Conservation (phyloP, 2,797 vertebrate genomes). For the Poecile montanus region DNA sequence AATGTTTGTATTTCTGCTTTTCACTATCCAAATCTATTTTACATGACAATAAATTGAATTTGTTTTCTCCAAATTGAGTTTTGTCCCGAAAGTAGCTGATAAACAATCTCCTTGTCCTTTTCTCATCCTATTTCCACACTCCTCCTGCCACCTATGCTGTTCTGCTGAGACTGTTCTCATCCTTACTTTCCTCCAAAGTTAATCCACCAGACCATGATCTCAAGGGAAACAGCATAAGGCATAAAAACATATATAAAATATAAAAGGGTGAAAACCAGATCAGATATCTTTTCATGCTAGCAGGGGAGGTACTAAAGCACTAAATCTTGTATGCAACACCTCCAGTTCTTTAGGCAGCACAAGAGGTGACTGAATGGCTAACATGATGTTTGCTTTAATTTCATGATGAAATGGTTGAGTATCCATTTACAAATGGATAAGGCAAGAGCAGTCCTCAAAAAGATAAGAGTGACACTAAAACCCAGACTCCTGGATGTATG, state of each 20-base stretch:
- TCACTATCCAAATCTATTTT: not conserved
- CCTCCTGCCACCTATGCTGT: not conserved
- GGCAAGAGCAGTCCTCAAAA: not conserved
- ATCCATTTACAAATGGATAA: not conserved
- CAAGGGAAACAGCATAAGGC: not conserved
- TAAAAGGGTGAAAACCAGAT: not conserved
- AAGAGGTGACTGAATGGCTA: not conserved
- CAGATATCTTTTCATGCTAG: not conserved
- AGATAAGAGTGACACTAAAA: not conserved
- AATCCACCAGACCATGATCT: not conserved
- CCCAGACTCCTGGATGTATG: not conserved
- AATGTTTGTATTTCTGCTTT: not conserved
- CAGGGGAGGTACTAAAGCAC: not conserved
- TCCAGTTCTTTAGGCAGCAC: not conserved
- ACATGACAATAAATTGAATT: not conserved
- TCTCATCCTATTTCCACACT: not conserved
- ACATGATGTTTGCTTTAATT: not conserved
- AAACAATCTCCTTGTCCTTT: not conserved
- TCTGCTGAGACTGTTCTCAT: not conserved
- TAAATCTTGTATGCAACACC: not conserved
- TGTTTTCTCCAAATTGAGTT: not conserved
- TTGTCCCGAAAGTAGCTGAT: not conserved
- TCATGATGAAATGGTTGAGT: not conserved
- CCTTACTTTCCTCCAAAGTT: not conserved
- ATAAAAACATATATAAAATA: not conserved